Evolutionary conservation across 2,888 invertebrate genomes (phyloP), one percentile per base, ranked within the genome.

Genomic region (Athalia rosae): DNA sequence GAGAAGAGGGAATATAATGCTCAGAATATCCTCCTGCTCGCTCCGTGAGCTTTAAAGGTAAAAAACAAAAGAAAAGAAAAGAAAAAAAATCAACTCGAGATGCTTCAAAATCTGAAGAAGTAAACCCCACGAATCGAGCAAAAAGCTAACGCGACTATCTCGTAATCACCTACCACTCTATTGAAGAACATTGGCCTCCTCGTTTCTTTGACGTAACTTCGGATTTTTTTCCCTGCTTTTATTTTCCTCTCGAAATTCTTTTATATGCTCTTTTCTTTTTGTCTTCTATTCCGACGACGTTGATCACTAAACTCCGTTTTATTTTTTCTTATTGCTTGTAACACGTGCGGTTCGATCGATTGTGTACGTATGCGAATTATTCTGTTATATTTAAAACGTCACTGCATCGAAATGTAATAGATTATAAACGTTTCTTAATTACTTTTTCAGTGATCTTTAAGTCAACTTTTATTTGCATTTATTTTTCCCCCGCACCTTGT

Each of bases 101-200:
- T n/a, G n/a, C n/a, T 53, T 53, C 53, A 8, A n/a, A 53, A 28
- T 28, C 2, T 28, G 28, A 28, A 28, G 28, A 28, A 4, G 53
- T 3, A n/a, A 3, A 53, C 4, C 11, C 8, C n/a, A 53, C n/a
- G 53, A 4, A n/a, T 8, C 8, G n/a, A 53, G n/a, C 8, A 53
- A 53, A 53, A n/a, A 53, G n/a, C 9, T 11, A 11, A 53, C 8
- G n/a, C 53, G 53, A 53, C n/a, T 53, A n/a, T n/a, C 15, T 43
- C n/a, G 48, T 8, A 11, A 45, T 9, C 43, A 58, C 71, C 13
- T 71, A 71, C 71, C 71, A 15, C 56, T 58, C 45, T 15, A 56
- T 45, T 43, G 71, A 56, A 71, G 71, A 71, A 71, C 71, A 67
- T 67, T 28, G 47, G 50, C 28, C 50, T 28, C 5, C 50, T 9